Evolutionary conservation across 2,888 invertebrate genomes (phyloP).

Genomic region (Autographa pulchrina): DNA sequence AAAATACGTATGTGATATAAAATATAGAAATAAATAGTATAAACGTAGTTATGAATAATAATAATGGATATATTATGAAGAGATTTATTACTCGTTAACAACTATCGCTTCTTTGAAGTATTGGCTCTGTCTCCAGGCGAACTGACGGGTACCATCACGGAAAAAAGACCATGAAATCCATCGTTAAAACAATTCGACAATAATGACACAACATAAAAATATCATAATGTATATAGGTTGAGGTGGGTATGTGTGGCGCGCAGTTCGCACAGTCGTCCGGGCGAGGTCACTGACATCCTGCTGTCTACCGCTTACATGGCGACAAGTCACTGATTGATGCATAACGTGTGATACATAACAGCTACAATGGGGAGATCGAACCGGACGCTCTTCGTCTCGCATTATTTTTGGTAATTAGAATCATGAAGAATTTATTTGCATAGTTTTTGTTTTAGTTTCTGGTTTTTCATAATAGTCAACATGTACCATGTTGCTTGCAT

Average conservation of each 20-base stretch:
- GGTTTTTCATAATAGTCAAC: too few relatives aligned
- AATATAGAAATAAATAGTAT: conserved; percentile 78
- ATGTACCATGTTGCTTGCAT: too few relatives aligned
- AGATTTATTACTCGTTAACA: conserved; percentile 94
- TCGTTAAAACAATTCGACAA: conserved; percentile 72
- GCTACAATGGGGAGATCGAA: conserved; percentile 38
- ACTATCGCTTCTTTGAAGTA: conserved; percentile 99
- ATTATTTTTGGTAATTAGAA: neutral
- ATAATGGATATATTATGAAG: conserved; percentile 88
- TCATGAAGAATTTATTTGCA: neutral
- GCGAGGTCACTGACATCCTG: conserved; percentile 23
- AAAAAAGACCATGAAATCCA: conserved; percentile 81
- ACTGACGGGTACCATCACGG: conserved; percentile 89
- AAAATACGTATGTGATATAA: conserved; percentile 77
- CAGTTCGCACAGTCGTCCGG: conserved; percentile 12
- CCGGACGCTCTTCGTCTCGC: conserved; percentile 10
- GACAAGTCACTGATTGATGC: conserved; percentile 7
- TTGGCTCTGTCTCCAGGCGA: conserved; percentile 98
- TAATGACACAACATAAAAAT: conserved; percentile 55
- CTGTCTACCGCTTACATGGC: conserved; percentile 23
- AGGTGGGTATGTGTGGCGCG: conserved; percentile 29
- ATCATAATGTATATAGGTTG: conserved; percentile 42
- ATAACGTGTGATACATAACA: conserved; percentile 24
- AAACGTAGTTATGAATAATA: conserved; percentile 85
- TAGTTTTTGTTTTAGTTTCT: neutral